Evolutionary conservation across 2,113 vertebrate genomes (phyloP), one percentile per base, ranked within the genome.

Genomic region (Hirundichthys speculiger): DNA sequence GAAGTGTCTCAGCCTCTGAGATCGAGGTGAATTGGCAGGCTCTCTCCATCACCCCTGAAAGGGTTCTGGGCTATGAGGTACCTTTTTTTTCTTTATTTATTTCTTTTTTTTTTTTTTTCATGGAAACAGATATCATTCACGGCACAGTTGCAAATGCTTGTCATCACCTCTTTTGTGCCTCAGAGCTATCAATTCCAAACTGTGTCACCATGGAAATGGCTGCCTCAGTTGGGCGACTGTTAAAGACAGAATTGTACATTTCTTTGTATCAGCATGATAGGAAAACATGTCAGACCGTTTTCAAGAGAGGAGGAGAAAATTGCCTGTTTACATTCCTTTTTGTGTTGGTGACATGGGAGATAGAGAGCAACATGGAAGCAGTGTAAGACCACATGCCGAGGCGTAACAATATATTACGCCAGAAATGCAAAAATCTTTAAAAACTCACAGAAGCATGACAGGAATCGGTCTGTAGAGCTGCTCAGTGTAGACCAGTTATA

Each of bases 51-150:
- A 92, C 92, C 56, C 94, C 93, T 75, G 96, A 96, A 60, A 95
- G 93, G 81, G 92, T 98, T 79, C 93, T 97, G 61, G 97, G 97
- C 84, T 98, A 97, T 8, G 96, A 99, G 96, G 97, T 98, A 90
- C 88, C 77, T 87, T 79, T 79, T 69, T 79, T 77, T 67, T 73
- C 50, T 61, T 45, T 59, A 85, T 84, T 85, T 88, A 80, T 27
- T 4, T 43, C 13, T 79, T 88, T 78, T 77, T 64, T 70, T 50
- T 64, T 45, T 63, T 84, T 81, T 86, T 88, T 80, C 88, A 86
- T 87, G 80, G 77, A 91, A 91, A 90, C 78, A 73, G 64, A 83
- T 89, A 82, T 85, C 57, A 53, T 68, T 65, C 45, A 49, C 61
- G 67, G 25, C 67, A 64, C 67, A 49, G 73, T 84, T 86, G n/a